phyloP scores from a whole-genome alignment of 2,888 invertebrate genomes.

The Andrena haemorrhoa region DNA sequence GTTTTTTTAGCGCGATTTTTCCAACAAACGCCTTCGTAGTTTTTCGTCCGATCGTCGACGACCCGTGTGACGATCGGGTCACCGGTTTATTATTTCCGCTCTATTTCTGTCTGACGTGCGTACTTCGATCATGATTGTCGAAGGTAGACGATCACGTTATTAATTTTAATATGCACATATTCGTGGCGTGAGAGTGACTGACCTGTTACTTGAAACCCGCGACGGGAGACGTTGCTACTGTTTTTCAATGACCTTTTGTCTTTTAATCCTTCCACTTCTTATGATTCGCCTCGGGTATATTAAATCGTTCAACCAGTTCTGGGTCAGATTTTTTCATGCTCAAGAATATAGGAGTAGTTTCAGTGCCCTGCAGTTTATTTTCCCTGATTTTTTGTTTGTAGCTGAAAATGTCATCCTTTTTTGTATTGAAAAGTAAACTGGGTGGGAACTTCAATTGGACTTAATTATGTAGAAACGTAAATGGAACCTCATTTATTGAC shows the following conservation, averaged over 20 bases:
- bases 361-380: too few species aligned
- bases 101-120: conserved; percentile 32
- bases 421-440: too few species aligned
- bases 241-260: background rate
- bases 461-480: too few species aligned
- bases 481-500: too few species aligned
- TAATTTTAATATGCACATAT: conserved; percentile 22
- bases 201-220: conserved; percentile 8
- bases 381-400: too few species aligned
- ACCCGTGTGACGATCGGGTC: conserved; percentile 19
- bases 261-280: background rate
- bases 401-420: too few species aligned
- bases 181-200: conserved; percentile 35
- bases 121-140: conserved; percentile 21
- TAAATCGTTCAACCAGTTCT: too few species aligned
- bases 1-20: background rate
- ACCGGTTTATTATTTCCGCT: conserved; percentile 44
- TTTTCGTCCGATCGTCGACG: conserved; percentile 1
- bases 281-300: too few species aligned
- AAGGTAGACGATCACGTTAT: conserved; percentile 19
- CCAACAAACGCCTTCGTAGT: background rate
- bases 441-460: too few species aligned
- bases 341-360: too few species aligned
- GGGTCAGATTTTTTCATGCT: too few species aligned
- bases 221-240: background rate